Evolutionary conservation across 1,140 invertebrate species (phyloP).

Genomic region (Pararge aegeria): DNA sequence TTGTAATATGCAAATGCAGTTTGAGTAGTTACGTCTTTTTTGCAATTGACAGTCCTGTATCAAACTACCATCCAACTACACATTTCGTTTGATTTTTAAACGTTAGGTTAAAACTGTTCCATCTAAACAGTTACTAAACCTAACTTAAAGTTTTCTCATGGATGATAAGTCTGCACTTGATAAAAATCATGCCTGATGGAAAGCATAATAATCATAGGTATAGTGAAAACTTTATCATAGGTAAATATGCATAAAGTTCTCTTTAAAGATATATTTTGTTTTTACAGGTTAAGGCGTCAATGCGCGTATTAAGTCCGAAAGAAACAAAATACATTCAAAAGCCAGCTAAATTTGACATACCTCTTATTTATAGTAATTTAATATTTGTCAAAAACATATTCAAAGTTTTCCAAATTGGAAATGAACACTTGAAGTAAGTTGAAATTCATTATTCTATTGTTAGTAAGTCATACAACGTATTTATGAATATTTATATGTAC

Average conservation of each 20-base stretch:
- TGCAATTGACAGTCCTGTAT: no score
- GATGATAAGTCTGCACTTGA: no score
- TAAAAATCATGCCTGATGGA: no score
- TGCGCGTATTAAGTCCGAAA: slow-evolving; percentile 61
- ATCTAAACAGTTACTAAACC: no score
- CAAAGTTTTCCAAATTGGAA: slow-evolving; percentile 46
- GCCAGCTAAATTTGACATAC: slow-evolving; percentile 63
- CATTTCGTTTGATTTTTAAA: no score
- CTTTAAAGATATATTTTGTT: background rate
- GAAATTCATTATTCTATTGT: slow-evolving; percentile 28
- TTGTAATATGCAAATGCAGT: no score
- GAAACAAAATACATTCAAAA: slow-evolving; percentile 64
- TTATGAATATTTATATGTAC: slow-evolving; percentile 18
- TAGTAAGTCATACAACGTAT: background rate
- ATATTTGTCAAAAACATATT: slow-evolving; percentile 64
- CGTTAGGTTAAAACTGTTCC: no score
- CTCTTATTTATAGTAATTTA: slow-evolving; percentile 64
- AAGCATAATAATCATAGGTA: no score
- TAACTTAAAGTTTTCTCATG: no score
- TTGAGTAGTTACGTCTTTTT: no score
- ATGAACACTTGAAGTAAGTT: slow-evolving; percentile 68
- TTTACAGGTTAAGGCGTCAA: slow-evolving; percentile 69
- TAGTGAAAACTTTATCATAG: background rate
- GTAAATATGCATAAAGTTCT: background rate
- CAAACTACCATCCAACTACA: no score